Conservation (phyloP, 2,888 invertebrate species). For the Synergus itoensis region DNA sequence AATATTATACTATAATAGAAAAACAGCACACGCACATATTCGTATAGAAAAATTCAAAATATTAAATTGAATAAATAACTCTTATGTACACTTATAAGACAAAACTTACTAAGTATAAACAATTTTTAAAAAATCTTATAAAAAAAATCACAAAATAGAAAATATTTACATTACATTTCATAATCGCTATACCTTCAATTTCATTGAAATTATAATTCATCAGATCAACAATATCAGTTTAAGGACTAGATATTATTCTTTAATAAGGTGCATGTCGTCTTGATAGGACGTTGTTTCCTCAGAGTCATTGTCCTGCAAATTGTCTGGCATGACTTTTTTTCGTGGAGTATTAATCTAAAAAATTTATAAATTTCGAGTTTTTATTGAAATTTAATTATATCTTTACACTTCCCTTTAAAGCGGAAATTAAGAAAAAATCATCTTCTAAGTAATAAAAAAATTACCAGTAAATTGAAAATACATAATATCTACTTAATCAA, state of each 20-base stretch:
- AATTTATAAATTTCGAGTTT: background rate
- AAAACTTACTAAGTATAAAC: background rate
- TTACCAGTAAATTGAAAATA: no score
- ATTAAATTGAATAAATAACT: slow-evolving; percentile 1
- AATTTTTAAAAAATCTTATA: background rate
- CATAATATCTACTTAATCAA: no score
- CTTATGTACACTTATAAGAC: background rate
- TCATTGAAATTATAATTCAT: no score
- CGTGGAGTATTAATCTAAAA: background rate
- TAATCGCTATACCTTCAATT: no score
- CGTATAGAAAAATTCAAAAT: background rate
- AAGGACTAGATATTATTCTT: no score
- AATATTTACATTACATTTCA: background rate
- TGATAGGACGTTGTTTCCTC: background rate
- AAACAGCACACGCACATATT: background rate
- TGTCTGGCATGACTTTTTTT: background rate
- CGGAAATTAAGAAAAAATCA: no score
- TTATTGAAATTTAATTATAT: no score
- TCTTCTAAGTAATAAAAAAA: no score
- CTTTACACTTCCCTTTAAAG: no score
- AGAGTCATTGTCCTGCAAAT: background rate
- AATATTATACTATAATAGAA: slow-evolving; percentile 8
- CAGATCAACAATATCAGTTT: no score
- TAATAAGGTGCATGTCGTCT: background rate
- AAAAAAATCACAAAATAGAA: background rate